Percentiles rank a stretch among this genome's conserved stretches.
Evolutionary conservation across 2,888 invertebrate species (phyloP).

Genomic region (Idaea dimidiata): DNA sequence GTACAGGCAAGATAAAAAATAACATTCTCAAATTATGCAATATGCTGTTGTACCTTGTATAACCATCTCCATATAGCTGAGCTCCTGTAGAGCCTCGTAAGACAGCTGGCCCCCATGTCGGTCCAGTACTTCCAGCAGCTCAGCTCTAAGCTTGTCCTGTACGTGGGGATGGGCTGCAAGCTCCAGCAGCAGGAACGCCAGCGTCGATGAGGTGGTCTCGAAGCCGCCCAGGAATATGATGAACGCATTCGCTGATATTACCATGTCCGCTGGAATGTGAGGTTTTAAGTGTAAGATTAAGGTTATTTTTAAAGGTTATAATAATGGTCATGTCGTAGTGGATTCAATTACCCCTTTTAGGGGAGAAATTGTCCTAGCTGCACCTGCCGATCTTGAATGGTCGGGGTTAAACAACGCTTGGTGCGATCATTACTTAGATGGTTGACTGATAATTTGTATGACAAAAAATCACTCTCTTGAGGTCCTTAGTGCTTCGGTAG

Average conservation of each 20-base stretch:
- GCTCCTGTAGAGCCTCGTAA: slow-evolving; percentile 74
- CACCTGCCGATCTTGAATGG: no score
- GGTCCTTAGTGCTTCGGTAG: no score
- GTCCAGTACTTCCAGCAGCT: slow-evolving; percentile 62
- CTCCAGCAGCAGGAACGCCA: slow-evolving; percentile 79
- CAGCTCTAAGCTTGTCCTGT: slow-evolving; percentile 73
- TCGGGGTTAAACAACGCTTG: no score
- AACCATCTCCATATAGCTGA: slow-evolving; percentile 81
- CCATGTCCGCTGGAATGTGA: slow-evolving; percentile 68
- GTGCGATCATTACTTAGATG: no score
- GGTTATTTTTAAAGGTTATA: no score
- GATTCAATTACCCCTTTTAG: no score
- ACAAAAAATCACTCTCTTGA: no score
- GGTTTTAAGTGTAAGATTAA: neutral
- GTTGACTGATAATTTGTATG: no score
- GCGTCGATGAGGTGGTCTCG: slow-evolving; percentile 81
- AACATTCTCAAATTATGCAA: neutral
- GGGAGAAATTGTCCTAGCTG: no score
- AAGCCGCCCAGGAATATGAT: slow-evolving; percentile 83
- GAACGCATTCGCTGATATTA: slow-evolving; percentile 79
- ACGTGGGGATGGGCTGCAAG: slow-evolving; percentile 74
- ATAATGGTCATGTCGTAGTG: no score
- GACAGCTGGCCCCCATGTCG: slow-evolving; percentile 60
- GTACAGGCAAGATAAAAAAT: neutral
- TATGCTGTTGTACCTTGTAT: slow-evolving; percentile 62